phyloP scores from a whole-genome alignment of 2,113 vertebrate genomes.

The Cromileptes altivelis region DNA sequence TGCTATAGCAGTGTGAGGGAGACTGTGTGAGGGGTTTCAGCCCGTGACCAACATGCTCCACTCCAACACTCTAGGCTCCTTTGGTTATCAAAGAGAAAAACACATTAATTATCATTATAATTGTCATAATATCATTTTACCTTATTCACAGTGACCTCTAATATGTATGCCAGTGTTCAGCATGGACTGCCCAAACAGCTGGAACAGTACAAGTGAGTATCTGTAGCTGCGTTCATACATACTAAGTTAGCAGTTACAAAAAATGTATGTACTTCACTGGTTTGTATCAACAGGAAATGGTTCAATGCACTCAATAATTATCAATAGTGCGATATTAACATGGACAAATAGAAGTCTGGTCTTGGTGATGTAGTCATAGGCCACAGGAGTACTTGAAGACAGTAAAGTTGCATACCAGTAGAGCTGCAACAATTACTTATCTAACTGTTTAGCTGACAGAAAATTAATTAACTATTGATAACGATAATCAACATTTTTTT shows the following conservation, averaged over 20 bases:
- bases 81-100: slow-evolving; percentile 4
- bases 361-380: neutral
- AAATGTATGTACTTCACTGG: neutral
- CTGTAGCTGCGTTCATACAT: neutral
- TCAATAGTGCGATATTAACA: neutral
- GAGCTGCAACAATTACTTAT: neutral
- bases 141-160: neutral
- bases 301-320: neutral
- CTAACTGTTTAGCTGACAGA: neutral
- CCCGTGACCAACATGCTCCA: slow-evolving; percentile 1
- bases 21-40: slow-evolving; percentile 47
- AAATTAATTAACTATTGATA: neutral
- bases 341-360: neutral
- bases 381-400: neutral
- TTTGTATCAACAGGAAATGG: neutral
- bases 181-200: neutral
- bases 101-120: neutral
- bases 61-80: slow-evolving; percentile 22
- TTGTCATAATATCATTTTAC: slow-evolving; percentile 8
- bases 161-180: neutral
- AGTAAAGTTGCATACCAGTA: neutral
- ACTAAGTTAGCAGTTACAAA: neutral
- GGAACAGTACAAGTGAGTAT: neutral
- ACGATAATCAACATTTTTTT: neutral
- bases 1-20: slow-evolving; percentile 35